Evolutionary conservation across 2,888 invertebrate genomes (phyloP), one percentile per base, ranked within the genome.

Genomic region (Osmoderma eremita): DNA sequence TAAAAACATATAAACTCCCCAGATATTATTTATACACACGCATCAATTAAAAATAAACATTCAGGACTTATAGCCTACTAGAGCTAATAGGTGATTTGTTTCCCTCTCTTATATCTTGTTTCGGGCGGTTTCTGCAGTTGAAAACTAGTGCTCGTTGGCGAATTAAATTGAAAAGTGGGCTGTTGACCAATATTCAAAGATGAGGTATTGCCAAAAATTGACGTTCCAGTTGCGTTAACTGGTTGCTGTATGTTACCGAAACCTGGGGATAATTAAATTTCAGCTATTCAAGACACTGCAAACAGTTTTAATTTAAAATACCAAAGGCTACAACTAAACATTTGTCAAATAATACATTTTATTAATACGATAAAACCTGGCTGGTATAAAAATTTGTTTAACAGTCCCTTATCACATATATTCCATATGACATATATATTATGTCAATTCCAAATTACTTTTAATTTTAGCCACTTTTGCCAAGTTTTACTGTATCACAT

Each of bases 91-190:
- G 45, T 30, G 13, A 58, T 64, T 65, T 64, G 56, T 38, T 68
- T 64, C n/a, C 63, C 51, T 69, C 91, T 83, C 80, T 91, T 91
- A 68, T 84, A 86, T 61, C 88, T 87, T 38, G 84, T 78, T 22
- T 30, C 30, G 30, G 91, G 91, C 24, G 91, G 91, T 76, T 90
- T 90, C 81, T 91, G 90, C 45, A 91, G 84, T 75, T 90, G 89
- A 82, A 91, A 91, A 48, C 20, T 62, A 8, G 67, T 50, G 45
- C 49, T 66, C 20, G 68, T 18, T 30, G 58, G n/a, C 18, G 63
- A 36, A 48, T 62, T 64, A 38, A 58, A 56, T 61, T 62, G 66
- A 10, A 67, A 30, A 17, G 30, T 36, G 45, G 70, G 63, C 41
- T 53, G 65, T 54, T 63, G 67, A 41, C 64, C 66, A 45, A 50